Base-by-base conservation (phyloP, 2,888 invertebrate genomes). In the Tinea semifulvella region DNA sequence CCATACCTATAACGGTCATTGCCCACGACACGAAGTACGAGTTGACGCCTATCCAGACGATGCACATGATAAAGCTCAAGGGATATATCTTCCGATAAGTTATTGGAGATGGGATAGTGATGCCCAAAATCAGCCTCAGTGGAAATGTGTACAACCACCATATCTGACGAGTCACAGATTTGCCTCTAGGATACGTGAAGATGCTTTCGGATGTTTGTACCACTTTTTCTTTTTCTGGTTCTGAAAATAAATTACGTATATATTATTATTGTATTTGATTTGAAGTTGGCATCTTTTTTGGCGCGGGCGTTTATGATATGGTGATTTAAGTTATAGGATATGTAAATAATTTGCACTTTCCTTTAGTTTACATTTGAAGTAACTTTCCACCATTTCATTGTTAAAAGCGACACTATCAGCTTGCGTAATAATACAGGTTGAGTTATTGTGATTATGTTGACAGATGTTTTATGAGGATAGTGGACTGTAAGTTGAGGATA, bases 11-110 rank as follows among this genome's bases (percentile, higher is more conserved):
- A 2, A 91, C 83, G 20, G 93, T 88, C 64, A 96, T 89, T 88
- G 95, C 93, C 96, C 97, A 97, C 0, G 96, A 90, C 18, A 94
- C 90, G 44, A 94, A 56, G 61, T 95, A 97, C 0, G 96, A 92
- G 51, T 93, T 88, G 1, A 80, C 65, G 2, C 92, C 96, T 50
- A 97, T 93, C 88, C 92, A 94, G 1, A 92, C 64, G 18, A 95
- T 88, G 60, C 94, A 94, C 87, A 95, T 89, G 11, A 92, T 50
- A 62, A 97, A 96, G 0, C 94, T 88, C 1, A 91, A 28, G 0
- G 93, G 90, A 61, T 90, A 95, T 50, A 86, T 69, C 42, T 71
- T 84, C 14, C 84, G 82, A 56, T 83, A 74, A 3, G 70, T 79
- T 42, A 82, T 66, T 0, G 88, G 86, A 56, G 92, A 89, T 0